These are phyloP conservation scores for Urosaurus nigricauda DNA, from an alignment of 2,797 vertebrate species.

Conservation along the genomic window DNA sequence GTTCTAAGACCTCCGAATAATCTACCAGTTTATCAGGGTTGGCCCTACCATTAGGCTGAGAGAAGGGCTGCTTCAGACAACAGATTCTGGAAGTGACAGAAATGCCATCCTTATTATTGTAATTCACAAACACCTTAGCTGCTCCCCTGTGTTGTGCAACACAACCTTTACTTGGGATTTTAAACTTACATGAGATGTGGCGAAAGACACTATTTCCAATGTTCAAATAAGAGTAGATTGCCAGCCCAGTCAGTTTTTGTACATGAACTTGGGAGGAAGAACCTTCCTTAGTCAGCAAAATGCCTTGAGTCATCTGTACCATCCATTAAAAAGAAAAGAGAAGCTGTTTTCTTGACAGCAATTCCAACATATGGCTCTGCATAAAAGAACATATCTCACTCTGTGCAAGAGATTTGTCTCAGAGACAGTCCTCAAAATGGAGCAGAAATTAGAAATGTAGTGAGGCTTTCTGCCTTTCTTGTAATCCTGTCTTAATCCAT, in stretches of 20 bases:
- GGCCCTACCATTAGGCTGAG: background rate
- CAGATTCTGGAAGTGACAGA: background rate
- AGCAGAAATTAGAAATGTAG: constrained; percentile 52
- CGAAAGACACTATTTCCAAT: background rate
- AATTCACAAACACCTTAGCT: too few relatives aligned
- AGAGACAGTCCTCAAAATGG: constrained; percentile 42
- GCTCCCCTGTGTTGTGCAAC: too few relatives aligned
- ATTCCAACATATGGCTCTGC: constrained; percentile 45
- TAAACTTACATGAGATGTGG: background rate
- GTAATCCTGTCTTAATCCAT: constrained; percentile 69
- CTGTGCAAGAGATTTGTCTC: constrained; percentile 44
- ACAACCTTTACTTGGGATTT: too few relatives aligned
- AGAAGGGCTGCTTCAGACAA: background rate
- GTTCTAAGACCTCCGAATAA: constrained; percentile 60
- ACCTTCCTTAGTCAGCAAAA: background rate
- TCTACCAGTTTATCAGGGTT: constrained; percentile 26
- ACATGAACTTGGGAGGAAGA: background rate
- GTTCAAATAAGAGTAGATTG: background rate
- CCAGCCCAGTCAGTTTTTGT: background rate
- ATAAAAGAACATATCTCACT: constrained; percentile 51
- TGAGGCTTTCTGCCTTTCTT: constrained; percentile 43
- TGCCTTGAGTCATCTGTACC: background rate
- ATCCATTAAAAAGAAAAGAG: background rate
- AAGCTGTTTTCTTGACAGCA: constrained; percentile 49
- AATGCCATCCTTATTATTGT: background rate